A percentile compares a stretch with the other conserved stretches of the same genome.
These are phyloP conservation scores for Coecobrya sp. DNA, from an alignment of 2,888 invertebrate genomes.

Conservation along the genomic window DNA sequence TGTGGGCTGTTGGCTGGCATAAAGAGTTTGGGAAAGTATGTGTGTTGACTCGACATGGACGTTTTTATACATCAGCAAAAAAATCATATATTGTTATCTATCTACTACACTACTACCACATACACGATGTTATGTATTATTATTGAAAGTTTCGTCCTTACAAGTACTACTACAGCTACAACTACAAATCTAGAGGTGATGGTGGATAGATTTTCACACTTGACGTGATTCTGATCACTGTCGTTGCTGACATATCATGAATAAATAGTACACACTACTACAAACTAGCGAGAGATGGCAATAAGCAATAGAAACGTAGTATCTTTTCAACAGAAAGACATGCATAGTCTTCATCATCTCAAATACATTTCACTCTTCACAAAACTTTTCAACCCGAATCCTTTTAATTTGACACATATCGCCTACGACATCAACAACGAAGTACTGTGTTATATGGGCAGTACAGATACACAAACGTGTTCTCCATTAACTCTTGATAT, in stretches of 20 bases:
- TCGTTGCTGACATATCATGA: slow-evolving; percentile 27
- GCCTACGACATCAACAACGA: not conserved
- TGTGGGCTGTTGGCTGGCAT: too few species aligned
- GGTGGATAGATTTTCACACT: slow-evolving; percentile 41
- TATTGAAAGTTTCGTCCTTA: not conserved
- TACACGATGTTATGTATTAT: too few species aligned
- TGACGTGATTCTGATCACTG: slow-evolving; percentile 51
- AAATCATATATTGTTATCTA: too few species aligned
- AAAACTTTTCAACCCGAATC: slow-evolving; percentile 16
- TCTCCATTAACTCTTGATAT: not conserved
- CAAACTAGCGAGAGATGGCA: not conserved
- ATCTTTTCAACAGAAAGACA: not conserved
- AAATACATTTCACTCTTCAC: not conserved
- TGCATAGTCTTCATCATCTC: not conserved
- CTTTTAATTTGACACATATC: slow-evolving; percentile 28
- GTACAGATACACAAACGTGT: too few species aligned
- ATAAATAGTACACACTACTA: not conserved
- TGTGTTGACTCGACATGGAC: too few species aligned
- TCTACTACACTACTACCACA: too few species aligned
- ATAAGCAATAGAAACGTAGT: not conserved
- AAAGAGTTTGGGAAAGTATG: too few species aligned
- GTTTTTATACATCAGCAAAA: too few species aligned
- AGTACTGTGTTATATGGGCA: not conserved
- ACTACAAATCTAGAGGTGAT: not conserved
- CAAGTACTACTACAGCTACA: not conserved